These are phyloP conservation scores for Drosophila nr. medialis DNA, from an alignment of 2,888 invertebrate genomes.

Conservation along the genomic window DNA sequence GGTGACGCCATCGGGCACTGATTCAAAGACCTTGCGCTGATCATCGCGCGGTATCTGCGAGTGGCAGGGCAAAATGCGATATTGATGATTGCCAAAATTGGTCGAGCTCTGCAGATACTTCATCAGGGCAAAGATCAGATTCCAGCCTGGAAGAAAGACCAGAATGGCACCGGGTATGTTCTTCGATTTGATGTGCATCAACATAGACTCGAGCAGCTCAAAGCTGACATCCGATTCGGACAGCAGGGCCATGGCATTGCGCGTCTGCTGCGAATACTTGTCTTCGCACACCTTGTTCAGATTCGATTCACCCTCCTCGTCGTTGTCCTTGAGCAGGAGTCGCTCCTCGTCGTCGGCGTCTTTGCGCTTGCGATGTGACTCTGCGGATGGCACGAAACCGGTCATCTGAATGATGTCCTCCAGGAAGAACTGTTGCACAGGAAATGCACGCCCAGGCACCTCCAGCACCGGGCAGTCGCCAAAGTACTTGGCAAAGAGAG, in stretches of 20 bases:
- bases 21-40: conserved; percentile 96
- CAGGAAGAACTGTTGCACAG: conserved; percentile 95
- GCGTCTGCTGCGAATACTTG: conserved; percentile 87
- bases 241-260: conserved; percentile 89
- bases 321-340: conserved; percentile 87
- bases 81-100: conserved; percentile 89
- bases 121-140: conserved; percentile 96
- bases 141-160: conserved; percentile 98
- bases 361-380: conserved; percentile 89
- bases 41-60: conserved; percentile 98
- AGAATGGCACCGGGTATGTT: conserved; percentile 93
- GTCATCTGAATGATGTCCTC: conserved; percentile 97
- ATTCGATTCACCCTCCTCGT: conserved; percentile 90
- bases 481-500: conserved; percentile 96
- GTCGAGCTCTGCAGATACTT: conserved; percentile 92
- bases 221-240: conserved; percentile 96
- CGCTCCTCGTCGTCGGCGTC: conserved; percentile 88
- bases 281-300: conserved; percentile 88
- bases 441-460: conserved; percentile 92
- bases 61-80: conserved; percentile 96
- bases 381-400: conserved; percentile 91
- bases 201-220: conserved; percentile 94
- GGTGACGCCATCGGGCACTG: conserved; percentile 92
- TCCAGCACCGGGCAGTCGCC: conserved; percentile 96
- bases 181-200: conserved; percentile 87